A percentile compares a stretch with the other conserved stretches of the same genome.
phyloP scores from a whole-genome alignment of 2,888 invertebrate genomes.

The Celastrina argiolus region DNA sequence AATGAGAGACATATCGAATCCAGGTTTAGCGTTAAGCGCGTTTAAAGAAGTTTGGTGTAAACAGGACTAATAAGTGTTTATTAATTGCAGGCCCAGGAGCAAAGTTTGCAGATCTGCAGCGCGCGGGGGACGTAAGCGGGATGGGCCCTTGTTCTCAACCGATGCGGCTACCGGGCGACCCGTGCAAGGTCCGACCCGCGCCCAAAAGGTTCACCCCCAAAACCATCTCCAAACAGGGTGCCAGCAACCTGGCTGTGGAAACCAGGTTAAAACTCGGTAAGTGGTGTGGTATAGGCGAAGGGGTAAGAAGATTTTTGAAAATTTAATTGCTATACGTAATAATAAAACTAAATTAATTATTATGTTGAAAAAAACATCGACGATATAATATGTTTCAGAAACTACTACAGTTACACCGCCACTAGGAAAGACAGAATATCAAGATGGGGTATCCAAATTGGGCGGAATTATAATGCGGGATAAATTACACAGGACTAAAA shows the following conservation, averaged over 20 bases:
- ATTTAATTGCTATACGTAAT: neutral
- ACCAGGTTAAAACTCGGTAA: constrained; percentile 62
- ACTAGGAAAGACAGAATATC: constrained; percentile 79
- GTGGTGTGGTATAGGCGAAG: no score
- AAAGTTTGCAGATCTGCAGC: constrained; percentile 75
- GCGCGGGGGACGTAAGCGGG: constrained; percentile 76
- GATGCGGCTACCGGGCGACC: constrained; percentile 76
- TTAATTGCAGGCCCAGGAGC: constrained; percentile 65
- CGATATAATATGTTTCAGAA: constrained; percentile 49
- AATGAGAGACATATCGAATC: no score
- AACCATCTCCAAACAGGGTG: constrained; percentile 60
- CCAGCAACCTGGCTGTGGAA: constrained; percentile 45
- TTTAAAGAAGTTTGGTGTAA: no score
- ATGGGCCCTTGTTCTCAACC: constrained; percentile 76
- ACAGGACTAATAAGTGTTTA: neutral
- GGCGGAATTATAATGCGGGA: constrained; percentile 80
- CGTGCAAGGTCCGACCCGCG: constrained; percentile 73
- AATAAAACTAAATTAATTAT: no score
- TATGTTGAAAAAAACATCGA: no score
- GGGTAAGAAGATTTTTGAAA: no score
- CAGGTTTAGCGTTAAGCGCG: no score
- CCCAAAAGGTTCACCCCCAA: constrained; percentile 50
- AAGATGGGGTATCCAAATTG: constrained; percentile 79
- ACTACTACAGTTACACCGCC: constrained; percentile 63
- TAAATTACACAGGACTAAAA: constrained; percentile 69